Conservation (phyloP, 1,140 invertebrate species). For the Diorhabda sublineata region DNA sequence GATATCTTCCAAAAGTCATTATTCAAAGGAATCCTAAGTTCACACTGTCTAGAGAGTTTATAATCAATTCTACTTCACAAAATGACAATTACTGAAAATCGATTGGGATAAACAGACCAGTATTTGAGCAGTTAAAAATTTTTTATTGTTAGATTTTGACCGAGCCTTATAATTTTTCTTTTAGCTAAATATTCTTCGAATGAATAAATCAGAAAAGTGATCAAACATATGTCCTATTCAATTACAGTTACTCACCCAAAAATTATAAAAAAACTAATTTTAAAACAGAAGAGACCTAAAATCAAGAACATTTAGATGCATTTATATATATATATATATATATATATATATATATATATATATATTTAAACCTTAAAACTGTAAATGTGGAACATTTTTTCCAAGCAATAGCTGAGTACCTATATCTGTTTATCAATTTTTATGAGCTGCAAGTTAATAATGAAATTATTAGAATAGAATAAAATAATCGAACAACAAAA, state of each 20-base stretch:
- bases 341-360: background rate
- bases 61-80: no score
- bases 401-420: background rate
- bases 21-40: no score
- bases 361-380: conserved; percentile 4
- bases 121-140: background rate
- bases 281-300: no score
- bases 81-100: no score
- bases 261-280: background rate
- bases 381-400: background rate
- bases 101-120: background rate
- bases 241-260: background rate
- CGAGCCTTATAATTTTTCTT: conserved; percentile 6
- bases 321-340: no score
- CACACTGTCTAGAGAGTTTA: no score
- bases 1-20: no score
- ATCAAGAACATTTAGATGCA: no score
- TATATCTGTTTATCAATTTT: background rate
- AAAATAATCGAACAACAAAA: background rate
- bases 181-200: background rate
- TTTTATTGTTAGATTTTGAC: conserved; percentile 6
- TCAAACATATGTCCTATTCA: conserved; percentile 8
- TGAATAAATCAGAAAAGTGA: background rate
- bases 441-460: no score
- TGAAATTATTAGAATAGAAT: no score